Evolutionary conservation across 2,113 vertebrate genomes (phyloP).

Genomic region (Nesospiza acunhae): DNA sequence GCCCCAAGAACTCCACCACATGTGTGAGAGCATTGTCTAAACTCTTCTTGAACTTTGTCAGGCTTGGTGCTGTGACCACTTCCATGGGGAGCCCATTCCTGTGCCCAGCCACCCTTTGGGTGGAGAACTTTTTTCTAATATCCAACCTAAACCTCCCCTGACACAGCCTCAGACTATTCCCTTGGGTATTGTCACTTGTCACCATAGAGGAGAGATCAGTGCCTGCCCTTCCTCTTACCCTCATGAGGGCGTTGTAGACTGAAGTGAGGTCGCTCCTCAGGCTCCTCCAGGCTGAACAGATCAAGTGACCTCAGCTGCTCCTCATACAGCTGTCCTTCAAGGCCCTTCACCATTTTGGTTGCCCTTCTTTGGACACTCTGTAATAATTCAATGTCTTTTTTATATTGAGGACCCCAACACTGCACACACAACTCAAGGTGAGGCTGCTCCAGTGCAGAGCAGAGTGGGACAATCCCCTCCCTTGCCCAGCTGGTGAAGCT

Average conservation of each 20-base stretch:
- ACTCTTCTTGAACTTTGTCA: neutral
- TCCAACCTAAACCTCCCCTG: neutral
- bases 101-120: neutral
- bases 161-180: neutral
- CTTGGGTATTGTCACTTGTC: neutral
- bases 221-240: neutral
- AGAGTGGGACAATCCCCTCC: neutral
- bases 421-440: accelerated
- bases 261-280: neutral
- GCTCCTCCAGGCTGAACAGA: neutral
- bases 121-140: neutral
- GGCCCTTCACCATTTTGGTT: neutral
- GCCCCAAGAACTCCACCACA: neutral
- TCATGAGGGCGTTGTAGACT: neutral
- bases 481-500: accelerated
- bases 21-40: accelerated
- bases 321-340: accelerated
- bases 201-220: neutral
- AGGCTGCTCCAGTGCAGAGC: accelerated
- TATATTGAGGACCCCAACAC: neutral
- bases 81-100: neutral
- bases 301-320: neutral
- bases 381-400: neutral
- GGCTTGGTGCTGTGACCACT: neutral
- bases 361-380: neutral